Evolutionary conservation across 2,113 vertebrate species (phyloP), one percentile per base, ranked within the genome.

Genomic region (Sander lucioperca): DNA sequence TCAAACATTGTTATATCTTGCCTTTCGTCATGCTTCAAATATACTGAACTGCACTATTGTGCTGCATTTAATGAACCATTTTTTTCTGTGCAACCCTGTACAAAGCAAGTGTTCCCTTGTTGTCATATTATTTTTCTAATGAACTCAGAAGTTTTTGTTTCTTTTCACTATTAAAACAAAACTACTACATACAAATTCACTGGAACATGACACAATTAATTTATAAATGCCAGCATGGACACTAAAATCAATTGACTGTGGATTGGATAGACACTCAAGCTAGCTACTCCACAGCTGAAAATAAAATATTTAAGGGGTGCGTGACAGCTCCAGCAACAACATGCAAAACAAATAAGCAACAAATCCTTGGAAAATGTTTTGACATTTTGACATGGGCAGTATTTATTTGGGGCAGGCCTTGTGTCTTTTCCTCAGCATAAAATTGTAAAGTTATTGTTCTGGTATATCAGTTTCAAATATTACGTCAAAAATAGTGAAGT

Each of bases 11-110:
- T 80, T n/a, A 63, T 50, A 21, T 5, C 64, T 63, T 50, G 18
- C 3, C 64, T 63, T 75, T 80, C 54, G 67, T 88, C 66, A 64
- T 18, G 27, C 30, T 80, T 76, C 54, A 86, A 82, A 84, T 72
- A 79, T 43, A 74, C 16, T 67, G n/a, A 80, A 14, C 51, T 54
- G 16, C 51, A 30, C 70, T 64, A 47, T 12, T 67, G 72, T 79
- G 62, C 27, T 87, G 64, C 21, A 19, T 61, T 79, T 47, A 79
- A 65, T 77, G 18, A 83, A 58, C 30, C 47, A 1, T 62, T 15
- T 70, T 48, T 86, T 74, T 72, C 27, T 50, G 16, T 54, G 36
- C 16, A 68, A 12, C 5, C 18, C 27, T 21, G 12, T 13, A n/a
- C 43, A 82, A 76, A 70, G 45, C 58, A 15, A 16, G 2, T 57